Evolutionary conservation across 2,113 vertebrate genomes (phyloP), one percentile per base, ranked within the genome.

Genomic region (Poeciliopsis prolifica): DNA sequence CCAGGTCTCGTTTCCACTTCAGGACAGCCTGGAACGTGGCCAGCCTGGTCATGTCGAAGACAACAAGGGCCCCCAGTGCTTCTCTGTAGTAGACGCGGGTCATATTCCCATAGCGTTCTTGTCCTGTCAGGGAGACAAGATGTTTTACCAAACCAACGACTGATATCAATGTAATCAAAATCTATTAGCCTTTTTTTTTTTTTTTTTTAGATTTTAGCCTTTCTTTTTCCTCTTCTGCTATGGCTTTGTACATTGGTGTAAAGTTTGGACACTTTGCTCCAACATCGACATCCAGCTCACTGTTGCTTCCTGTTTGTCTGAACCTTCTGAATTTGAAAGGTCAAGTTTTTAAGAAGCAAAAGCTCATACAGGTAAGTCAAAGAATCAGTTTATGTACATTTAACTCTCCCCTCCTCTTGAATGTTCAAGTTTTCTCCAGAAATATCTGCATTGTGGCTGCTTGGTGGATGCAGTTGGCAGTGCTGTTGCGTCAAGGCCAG

Each of bases 71-170:
- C 2, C 95, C 95, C 8, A 95, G 94, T 0, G 95, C 95, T 79
- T 96, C 95, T 1, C 93, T 78, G 91, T 96, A 96, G 87, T 96
- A 96, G 51, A 96, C 94, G 0, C 95, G 94, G 12, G 95, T 96
- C 95, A 96, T 95, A 90, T 96, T 94, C 28, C 95, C 95, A 63
- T 95, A 96, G 14, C 95, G 90, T 68, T 96, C 95, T 78, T 96
- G 95, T n/a, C 95, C 95, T 96, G 69, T 69, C 19, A 0, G 12
- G 12, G 11, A 22, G 5, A 1, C 3, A 17, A 7, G 3, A 17
- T 17, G 14, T 33, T 69, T 19, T 9, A 5, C 30, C 48, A 8
- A 24, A 54, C 51, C 15, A 51, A n/a, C n/a, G 51, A 10, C 8
- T 24, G 8, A n/a, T 58, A n/a, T 58, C 22, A 58, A 10, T 7